These are phyloP conservation scores for Trachymyrmex septentrionalis DNA, from an alignment of 1,140 invertebrate genomes.

Conservation along the genomic window DNA sequence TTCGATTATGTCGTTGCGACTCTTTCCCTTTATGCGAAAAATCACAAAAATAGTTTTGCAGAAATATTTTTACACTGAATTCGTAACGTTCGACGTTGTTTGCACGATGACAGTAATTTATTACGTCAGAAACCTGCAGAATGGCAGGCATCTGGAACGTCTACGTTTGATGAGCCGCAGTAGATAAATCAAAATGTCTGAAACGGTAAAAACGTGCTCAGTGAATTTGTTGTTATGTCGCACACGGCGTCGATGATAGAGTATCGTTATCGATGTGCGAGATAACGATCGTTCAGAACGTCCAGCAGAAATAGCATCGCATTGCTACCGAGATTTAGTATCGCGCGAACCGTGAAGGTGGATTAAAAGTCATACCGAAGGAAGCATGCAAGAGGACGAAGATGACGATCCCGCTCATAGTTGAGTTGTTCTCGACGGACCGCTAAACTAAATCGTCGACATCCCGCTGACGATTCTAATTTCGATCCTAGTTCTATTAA, in stretches of 20 bases:
- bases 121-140: not conserved
- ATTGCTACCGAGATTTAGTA: conserved; percentile 57
- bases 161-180: not conserved
- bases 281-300: conserved; percentile 60
- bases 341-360: conserved; percentile 28
- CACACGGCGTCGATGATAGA: conserved; percentile 52
- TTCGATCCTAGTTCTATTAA: not conserved
- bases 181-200: not conserved
- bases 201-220: not conserved
- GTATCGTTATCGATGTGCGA: conserved; percentile 68
- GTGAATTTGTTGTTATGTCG: conserved; percentile 5
- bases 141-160: not conserved
- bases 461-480: not conserved
- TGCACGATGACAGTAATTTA: not conserved
- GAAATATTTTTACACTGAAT: not conserved
- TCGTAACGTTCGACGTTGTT: not conserved
- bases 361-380: conserved; percentile 8
- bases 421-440: not conserved
- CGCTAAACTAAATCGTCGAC: not conserved
- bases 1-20: not conserved
- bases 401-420: not conserved
- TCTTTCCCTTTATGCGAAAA: not conserved
- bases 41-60: not conserved
- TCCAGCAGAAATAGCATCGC: conserved; percentile 17
- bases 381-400: not conserved